Evolutionary conservation across 35 echinoderm and acorn worm species (phyloP), one percentile per base, ranked within the genome.

Genomic region (Apostichopus parvimensis): DNA sequence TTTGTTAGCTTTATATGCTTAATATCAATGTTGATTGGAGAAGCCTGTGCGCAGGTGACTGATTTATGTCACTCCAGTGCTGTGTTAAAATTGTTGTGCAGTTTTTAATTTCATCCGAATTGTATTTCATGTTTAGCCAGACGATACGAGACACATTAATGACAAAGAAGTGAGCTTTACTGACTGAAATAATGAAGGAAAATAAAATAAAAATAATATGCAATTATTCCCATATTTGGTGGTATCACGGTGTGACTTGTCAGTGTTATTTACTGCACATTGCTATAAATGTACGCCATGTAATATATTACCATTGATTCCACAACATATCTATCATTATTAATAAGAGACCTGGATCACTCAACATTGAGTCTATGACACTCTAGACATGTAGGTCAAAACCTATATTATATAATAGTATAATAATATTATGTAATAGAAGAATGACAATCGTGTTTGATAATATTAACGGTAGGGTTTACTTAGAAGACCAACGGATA

Each of bases 391-490:
- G 17, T 77, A 77, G 75, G 75, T 77, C 75, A 77, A 13, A 21
- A 18, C 75, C 75, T 77, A 77, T 9, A 77, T 45, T 45, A 45
- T 45, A 45, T 45, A 45, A 72, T 72, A 72, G 2, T 72, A 72
- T 72, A 72, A 72, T 72, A 6, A 72, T 72, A 72, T 72, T 72
- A 72, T 72, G 68, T 72, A 72, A 72, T 72, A 72, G 68, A 72
- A 72, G 68, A 72, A 72, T 72, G 68, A 72, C 68, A 72, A 72
- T 72, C 68, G 68, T 72, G 68, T 72, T 72, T 72, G 68, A 72
- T 72, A 72, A 72, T 72, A 72, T 72, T 72, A 72, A 72, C 68
- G 68, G 68, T 72, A 72, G 68, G 68, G 68, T 72, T 72, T 72
- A 72, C 68, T 72, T 72, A 72, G 68, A 72, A 72, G 68, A 72